Base-by-base conservation (phyloP, 1,140 invertebrate genomes). In the Papilio dardanus region DNA sequence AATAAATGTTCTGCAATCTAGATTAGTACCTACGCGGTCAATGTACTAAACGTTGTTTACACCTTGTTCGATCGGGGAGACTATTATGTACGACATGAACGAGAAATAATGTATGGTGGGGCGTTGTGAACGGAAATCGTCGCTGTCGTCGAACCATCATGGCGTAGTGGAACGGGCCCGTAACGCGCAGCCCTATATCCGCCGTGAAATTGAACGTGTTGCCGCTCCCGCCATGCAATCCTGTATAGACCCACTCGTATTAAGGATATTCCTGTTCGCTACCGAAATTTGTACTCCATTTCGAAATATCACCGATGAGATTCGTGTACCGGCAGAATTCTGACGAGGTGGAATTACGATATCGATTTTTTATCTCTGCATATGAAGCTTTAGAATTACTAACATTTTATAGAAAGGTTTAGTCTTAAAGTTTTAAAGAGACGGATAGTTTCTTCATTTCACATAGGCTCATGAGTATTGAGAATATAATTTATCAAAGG, bases 131-230 rank as follows among this genome's bases (percentile, higher is more conserved):
- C 85, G 89, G 87, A 91, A 88, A 90, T 88, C 85, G 87, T 86
- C 83, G 78, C 81, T 83, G 86, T 83, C 85, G 83, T 81, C 81
- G 86, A 84, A 83, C 81, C 87, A 86, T 86, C 87, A 85, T 78
- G 81, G 80, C 79, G 85, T 83, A 81, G 85, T 80, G 83, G 85
- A 84, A 90, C 87, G 82, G 86, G 85, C 83, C 83, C 83, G 84
- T 92, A 90, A 90, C 88, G 79, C 77, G 85, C 81, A 75, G 78
- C 84, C 87, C 81, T 87, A 90, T 90, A 90, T 90, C 90, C 90
- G 88, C 82, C 86, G 84, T 88, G 87, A 87, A 92, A 92, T 92
- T 86, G 85, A 88, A 89, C 86, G 88, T 89, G 88, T 85, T 85
- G 88, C 83, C 82, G 89, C 83, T 88, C 81, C 82, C 81, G 74